Evolutionary conservation across 2,888 invertebrate genomes (phyloP).

Genomic region (Anaspis maculata): DNA sequence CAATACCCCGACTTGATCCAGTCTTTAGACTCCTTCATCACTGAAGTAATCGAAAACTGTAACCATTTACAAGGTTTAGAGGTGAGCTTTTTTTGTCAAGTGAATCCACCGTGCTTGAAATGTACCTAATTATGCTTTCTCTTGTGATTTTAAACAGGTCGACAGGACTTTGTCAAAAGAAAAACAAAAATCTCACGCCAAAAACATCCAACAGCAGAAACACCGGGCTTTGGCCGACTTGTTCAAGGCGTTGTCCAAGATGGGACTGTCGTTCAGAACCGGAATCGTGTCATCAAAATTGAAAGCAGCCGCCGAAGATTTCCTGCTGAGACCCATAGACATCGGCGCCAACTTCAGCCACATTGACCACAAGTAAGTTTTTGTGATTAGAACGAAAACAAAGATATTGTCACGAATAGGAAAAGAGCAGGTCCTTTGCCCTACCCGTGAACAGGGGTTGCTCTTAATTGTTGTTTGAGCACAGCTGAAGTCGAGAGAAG

Average conservation of each 20-base stretch:
- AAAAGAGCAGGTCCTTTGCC: not conserved
- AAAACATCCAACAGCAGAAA: slow-evolving; percentile 76
- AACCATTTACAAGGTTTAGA: slow-evolving; percentile 59
- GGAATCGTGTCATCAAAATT: slow-evolving; percentile 59
- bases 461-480: no score
- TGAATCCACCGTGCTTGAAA: slow-evolving; percentile 4
- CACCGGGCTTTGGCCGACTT: slow-evolving; percentile 77
- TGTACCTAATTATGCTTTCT: no score
- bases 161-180: slow-evolving; percentile 52
- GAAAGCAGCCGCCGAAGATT: slow-evolving; percentile 50
- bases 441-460: not conserved
- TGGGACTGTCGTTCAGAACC: slow-evolving; percentile 74
- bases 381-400: not conserved
- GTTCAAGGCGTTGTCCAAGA: slow-evolving; percentile 65
- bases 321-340: slow-evolving; percentile 63
- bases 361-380: slow-evolving; percentile 40
- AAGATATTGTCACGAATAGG: no score
- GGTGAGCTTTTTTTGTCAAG: slow-evolving; percentile 36
- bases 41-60: slow-evolving; percentile 58
- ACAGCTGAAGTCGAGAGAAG: no score
- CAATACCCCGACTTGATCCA: slow-evolving; percentile 55
- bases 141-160: no score
- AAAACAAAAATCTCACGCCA: slow-evolving; percentile 71
- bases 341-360: slow-evolving; percentile 49
- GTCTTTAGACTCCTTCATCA: slow-evolving; percentile 57